A percentile compares a stretch with the other conserved stretches of the same genome.
These are phyloP conservation scores for Doryteuthis pealeii DNA, from an alignment of 1,140 invertebrate genomes.

Conservation along the genomic window DNA sequence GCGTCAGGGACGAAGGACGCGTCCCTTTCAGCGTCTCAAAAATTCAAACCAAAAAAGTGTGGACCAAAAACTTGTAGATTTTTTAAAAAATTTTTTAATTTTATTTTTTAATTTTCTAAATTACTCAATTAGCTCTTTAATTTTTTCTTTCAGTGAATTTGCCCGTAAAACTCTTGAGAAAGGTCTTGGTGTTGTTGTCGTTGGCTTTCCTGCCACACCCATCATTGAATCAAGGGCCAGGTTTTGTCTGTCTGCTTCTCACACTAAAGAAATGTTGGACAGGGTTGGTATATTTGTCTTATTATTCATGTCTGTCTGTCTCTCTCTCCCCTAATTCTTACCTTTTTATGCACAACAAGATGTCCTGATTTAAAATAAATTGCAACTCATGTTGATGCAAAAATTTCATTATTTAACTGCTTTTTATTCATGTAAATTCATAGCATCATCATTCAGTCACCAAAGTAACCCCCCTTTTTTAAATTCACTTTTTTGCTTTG, in stretches of 20 bases:
- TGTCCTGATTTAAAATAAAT: background rate
- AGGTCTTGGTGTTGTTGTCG: slow-evolving; percentile 90
- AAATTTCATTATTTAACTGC: slow-evolving; percentile 4
- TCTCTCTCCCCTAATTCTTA: background rate
- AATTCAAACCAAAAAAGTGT: too few relatives aligned
- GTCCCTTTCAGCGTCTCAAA: too few relatives aligned
- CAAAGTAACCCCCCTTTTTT: too few relatives aligned
- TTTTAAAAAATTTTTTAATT: too few relatives aligned
- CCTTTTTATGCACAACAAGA: background rate
- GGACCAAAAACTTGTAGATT: too few relatives aligned
- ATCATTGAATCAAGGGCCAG: slow-evolving; percentile 90
- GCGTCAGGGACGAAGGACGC: too few relatives aligned
- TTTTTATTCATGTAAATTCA: too few relatives aligned
- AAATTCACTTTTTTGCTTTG: too few relatives aligned
- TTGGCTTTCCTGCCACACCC: slow-evolving; percentile 97
- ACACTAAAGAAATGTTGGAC: slow-evolving; percentile 95
- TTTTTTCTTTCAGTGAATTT: slow-evolving; percentile 68
- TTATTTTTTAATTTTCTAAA: too few relatives aligned
- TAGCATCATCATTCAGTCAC: too few relatives aligned
- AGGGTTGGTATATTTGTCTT: slow-evolving; percentile 63
- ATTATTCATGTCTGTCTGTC: background rate
- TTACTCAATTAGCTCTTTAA: too few relatives aligned
- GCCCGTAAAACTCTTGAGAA: slow-evolving; percentile 79
- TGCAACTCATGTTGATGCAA: background rate
- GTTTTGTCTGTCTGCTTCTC: slow-evolving; percentile 94